These are phyloP conservation scores for Tyria jacobaeae DNA, from an alignment of 2,888 invertebrate genomes.

Conservation along the genomic window DNA sequence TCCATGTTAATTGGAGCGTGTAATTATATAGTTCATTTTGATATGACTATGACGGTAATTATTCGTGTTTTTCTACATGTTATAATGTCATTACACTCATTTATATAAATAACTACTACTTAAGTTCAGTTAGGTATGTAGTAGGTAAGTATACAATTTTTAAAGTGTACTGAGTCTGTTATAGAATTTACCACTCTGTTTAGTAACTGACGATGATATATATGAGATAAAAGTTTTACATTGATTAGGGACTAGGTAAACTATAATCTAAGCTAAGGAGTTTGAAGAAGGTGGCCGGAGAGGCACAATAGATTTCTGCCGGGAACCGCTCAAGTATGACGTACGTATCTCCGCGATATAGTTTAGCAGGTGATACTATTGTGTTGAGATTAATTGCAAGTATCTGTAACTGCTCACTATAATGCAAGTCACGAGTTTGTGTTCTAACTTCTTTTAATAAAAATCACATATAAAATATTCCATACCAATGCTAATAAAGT, in stretches of 20 bases:
- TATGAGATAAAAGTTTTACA: neutral
- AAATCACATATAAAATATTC: too few species aligned
- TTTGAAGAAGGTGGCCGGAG: neutral
- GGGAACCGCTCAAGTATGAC: too few species aligned
- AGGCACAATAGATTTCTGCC: too few species aligned
- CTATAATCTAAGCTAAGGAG: neutral
- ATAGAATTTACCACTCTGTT: neutral
- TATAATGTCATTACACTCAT: slow-evolving; percentile 10
- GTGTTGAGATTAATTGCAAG: too few species aligned
- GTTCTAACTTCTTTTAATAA: too few species aligned
- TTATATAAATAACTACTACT: neutral
- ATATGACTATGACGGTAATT: slow-evolving; percentile 17
- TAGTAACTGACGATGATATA: neutral
- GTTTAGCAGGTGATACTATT: too few species aligned
- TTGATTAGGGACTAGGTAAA: neutral
- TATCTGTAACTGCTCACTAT: too few species aligned
- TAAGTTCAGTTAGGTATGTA: neutral
- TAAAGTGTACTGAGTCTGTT: neutral
- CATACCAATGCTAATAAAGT: too few species aligned
- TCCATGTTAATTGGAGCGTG: slow-evolving; percentile 15
- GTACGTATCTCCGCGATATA: too few species aligned
- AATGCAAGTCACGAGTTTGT: too few species aligned
- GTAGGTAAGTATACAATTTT: neutral
- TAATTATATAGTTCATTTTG: slow-evolving; percentile 18
- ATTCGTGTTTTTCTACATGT: slow-evolving; percentile 14